Conservation (phyloP, 1,140 invertebrate genomes). For the Coptotermes formosanus region DNA sequence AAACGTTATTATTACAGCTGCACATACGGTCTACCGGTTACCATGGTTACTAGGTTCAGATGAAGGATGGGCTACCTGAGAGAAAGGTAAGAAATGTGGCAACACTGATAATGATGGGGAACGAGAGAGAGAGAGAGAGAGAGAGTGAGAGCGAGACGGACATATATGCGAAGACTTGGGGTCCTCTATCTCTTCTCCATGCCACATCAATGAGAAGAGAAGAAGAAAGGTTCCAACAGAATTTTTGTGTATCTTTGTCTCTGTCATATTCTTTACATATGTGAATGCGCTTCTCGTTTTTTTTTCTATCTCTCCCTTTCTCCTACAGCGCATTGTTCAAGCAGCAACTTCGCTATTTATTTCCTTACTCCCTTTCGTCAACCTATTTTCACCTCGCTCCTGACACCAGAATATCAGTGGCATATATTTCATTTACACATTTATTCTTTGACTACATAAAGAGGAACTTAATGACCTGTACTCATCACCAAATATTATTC, state of each 20-base stretch:
- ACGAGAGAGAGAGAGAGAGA: background rate
- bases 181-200: background rate
- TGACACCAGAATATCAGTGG: background rate
- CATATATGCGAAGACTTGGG: background rate
- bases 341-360: background rate
- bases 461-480: no score
- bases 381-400: background rate
- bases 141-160: background rate
- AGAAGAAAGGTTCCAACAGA: background rate
- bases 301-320: background rate
- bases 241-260: background rate
- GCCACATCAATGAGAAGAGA: background rate
- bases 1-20: background rate
- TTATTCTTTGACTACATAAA: no score
- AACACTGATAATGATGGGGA: background rate
- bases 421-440: background rate
- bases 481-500: no score
- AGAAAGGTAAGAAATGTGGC: background rate
- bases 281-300: background rate
- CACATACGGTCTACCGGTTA: background rate
- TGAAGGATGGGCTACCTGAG: background rate
- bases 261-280: slow-evolving; percentile 9
- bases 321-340: background rate
- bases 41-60: background rate
- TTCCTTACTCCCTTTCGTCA: background rate